Conservation (phyloP, 2,888 invertebrate genomes). For the Nesidiocoris tenuis region DNA sequence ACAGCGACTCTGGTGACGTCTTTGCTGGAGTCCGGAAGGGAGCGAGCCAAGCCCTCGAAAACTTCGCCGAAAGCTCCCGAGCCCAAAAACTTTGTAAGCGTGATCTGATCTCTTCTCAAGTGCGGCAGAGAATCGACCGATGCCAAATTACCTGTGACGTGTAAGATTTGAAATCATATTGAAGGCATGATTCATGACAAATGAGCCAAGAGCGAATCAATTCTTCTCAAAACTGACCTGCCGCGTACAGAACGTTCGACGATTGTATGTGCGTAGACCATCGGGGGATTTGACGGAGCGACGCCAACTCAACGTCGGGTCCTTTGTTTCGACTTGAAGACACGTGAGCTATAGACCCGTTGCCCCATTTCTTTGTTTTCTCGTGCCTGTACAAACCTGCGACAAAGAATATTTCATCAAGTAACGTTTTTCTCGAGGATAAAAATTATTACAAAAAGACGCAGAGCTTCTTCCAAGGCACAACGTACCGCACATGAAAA, state of each 20-base stretch:
- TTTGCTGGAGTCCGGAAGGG: constrained; percentile 61
- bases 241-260: constrained; percentile 77
- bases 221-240: constrained; percentile 48
- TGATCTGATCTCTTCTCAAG: constrained; percentile 82
- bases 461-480: too few species aligned
- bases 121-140: constrained; percentile 64
- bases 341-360: constrained; percentile 54
- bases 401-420: constrained; percentile 47
- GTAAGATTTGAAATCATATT: background rate
- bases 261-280: constrained; percentile 74
- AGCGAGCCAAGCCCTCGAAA: constrained; percentile 82
- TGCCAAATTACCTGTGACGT: constrained; percentile 34
- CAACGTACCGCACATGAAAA: constrained; percentile 59
- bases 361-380: constrained; percentile 68
- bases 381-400: constrained; percentile 65
- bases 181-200: too few species aligned
- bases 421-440: background rate
- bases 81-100: constrained; percentile 83
- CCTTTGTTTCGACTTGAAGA: constrained; percentile 29
- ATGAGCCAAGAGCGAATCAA: too few species aligned
- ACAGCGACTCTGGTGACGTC: constrained; percentile 81
- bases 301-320: constrained; percentile 79
- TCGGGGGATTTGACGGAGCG: constrained; percentile 76
- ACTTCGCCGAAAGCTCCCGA: constrained; percentile 98
- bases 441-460: too few species aligned